Conservation (phyloP, 2,113 vertebrate genomes). For the Solea solea region DNA sequence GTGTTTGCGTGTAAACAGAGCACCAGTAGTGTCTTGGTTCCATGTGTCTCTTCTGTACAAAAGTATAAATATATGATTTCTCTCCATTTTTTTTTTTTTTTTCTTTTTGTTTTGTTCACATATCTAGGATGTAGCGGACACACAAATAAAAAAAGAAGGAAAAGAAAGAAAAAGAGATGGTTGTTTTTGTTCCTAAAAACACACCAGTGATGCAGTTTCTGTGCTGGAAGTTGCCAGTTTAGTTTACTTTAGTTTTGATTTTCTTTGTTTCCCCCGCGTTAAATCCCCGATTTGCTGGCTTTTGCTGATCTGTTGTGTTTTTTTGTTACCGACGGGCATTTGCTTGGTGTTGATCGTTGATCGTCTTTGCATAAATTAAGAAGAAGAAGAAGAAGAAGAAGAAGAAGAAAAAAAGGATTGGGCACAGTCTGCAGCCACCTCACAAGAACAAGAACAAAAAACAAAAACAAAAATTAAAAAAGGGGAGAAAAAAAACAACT, state of each 20-base stretch:
- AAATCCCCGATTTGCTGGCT: constrained; percentile 63
- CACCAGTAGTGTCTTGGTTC: constrained; percentile 91
- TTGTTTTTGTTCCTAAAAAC: constrained; percentile 66
- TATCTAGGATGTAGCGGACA: constrained; percentile 80
- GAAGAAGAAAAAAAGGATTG: constrained; percentile 51
- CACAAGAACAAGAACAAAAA: constrained; percentile 56
- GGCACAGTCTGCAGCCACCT: constrained; percentile 76
- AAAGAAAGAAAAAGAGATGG: constrained; percentile 25
- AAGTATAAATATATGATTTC: constrained; percentile 94
- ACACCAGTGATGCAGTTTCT: constrained; percentile 69
- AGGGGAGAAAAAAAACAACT: constrained; percentile 69
- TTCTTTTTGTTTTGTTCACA: constrained; percentile 74
- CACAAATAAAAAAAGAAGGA: constrained; percentile 8
- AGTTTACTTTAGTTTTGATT: background rate
- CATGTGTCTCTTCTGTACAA: constrained; percentile 88
- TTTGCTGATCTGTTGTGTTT: constrained; percentile 49
- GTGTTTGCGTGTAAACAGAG: constrained; percentile 86
- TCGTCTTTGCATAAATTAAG: constrained; percentile 91
- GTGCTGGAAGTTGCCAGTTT: constrained; percentile 78
- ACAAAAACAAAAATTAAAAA: background rate
- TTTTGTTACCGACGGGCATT: constrained; percentile 45
- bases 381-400: constrained; percentile 37
- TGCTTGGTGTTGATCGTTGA: constrained; percentile 84
- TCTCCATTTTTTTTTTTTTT: constrained; percentile 60
- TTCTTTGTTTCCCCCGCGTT: background rate